These are phyloP conservation scores for Euthynnus affinis DNA, from an alignment of 2,797 vertebrate species.

Conservation along the genomic window DNA sequence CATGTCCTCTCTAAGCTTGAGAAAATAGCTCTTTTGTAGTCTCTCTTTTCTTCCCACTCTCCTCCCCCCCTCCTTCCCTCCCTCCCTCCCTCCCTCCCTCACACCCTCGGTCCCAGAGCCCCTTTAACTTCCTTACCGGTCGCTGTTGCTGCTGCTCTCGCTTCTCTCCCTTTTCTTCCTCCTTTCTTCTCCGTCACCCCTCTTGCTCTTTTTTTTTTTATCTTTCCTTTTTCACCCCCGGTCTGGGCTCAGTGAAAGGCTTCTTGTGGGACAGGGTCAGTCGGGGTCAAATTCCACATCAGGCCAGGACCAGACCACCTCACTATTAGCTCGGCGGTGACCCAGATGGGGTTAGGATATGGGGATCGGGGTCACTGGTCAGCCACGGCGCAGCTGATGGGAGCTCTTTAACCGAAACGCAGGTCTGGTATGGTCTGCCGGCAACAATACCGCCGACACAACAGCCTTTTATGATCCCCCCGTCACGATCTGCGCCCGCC, in stretches of 20 bases:
- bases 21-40: slow-evolving; percentile 75
- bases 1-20: slow-evolving; percentile 58
- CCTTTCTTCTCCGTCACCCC: slow-evolving; percentile 56
- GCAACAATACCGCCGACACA: slow-evolving; percentile 27
- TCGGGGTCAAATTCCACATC: slow-evolving; percentile 85
- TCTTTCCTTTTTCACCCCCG: slow-evolving; percentile 58
- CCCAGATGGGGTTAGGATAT: slow-evolving; percentile 63
- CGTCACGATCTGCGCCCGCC: slow-evolving; percentile 10
- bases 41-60: slow-evolving; percentile 52
- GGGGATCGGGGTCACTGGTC: slow-evolving; percentile 56
- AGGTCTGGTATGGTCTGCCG: slow-evolving; percentile 25
- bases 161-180: slow-evolving; percentile 58
- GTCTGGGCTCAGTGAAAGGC: slow-evolving; percentile 75
- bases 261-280: slow-evolving; percentile 76
- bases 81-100: slow-evolving; percentile 11
- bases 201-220: slow-evolving; percentile 76
- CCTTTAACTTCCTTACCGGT: slow-evolving; percentile 79
- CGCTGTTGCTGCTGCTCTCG: slow-evolving; percentile 66
- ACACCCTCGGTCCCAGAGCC: slow-evolving; percentile 38
- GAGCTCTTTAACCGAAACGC: slow-evolving; percentile 29
- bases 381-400: slow-evolving; percentile 37
- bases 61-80: slow-evolving; percentile 27
- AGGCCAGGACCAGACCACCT: slow-evolving; percentile 55
- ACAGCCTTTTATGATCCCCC: slow-evolving; percentile 43
- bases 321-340: slow-evolving; percentile 62